Base-by-base conservation (phyloP, 2,888 invertebrate species). In the Drosophila prolongata region DNA sequence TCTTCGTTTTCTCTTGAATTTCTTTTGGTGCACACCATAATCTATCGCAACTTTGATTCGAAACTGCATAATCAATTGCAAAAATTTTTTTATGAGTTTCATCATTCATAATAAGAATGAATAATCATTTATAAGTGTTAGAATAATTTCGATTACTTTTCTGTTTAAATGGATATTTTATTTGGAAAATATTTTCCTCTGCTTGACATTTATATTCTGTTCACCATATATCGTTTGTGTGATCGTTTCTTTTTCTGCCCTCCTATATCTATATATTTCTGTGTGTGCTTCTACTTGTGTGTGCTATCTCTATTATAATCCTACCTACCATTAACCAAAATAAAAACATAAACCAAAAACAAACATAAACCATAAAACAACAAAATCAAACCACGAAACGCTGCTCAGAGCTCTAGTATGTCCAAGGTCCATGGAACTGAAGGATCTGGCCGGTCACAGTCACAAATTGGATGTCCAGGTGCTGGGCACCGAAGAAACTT, bases 401-500 rank as follows among this genome's bases (percentile, higher is more conserved):
- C 83, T 84, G 89, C 91, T 92, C 90, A 92, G 92, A 92, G 92
- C 91, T 91, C 84, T 92, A 91, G 92, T 92, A 89, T 92, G 92
- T 90, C 93, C 93, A 90, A 92, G 93, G 90, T 92, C 93, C 78
- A 90, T 93, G 80, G 93, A 93, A 89, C 90, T 93, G 74, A 91
- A 91, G 81, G 93, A 93, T 90, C 80, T 91, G 60, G 93, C 94
- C 73, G 94, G 94, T 0, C 93, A 94, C 46, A 75, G 80, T 55
- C 95, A 96, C 89, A 95, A 95, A 77, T 92, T 97, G 73, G 95
- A 96, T 80, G 95, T 97, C 8, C 94, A 96, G 89, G 95, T 97
- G 34, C 92, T 97, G 65, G 97, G 96, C 1, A 95, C 95, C 0
- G 97, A 97, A 87, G 97, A 97, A 91, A 97, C 96, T 0, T 97